phyloP scores from a whole-genome alignment of 2,888 invertebrate genomes.

The Homarus gammarus region DNA sequence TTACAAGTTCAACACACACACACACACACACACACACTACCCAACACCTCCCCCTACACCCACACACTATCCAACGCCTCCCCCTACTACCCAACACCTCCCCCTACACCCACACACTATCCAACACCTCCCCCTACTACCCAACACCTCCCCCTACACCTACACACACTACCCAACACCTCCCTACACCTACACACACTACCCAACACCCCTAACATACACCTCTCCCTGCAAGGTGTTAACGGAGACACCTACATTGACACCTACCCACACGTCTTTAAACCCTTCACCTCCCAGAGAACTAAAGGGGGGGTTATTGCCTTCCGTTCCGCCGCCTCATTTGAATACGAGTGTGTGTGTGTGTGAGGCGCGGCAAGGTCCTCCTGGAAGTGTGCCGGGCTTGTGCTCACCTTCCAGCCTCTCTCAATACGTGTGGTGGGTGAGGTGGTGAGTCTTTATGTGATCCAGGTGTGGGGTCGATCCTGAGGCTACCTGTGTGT shows the following conservation, averaged over 20 bases:
- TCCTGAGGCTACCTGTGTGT: too few relatives aligned
- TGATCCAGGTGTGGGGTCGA: too few relatives aligned
- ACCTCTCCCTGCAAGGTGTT: background rate
- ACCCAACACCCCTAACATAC: background rate
- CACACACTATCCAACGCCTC: too few relatives aligned
- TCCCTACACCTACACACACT: too few relatives aligned
- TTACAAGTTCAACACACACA: too few relatives aligned
- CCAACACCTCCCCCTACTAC: too few relatives aligned
- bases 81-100: too few relatives aligned
- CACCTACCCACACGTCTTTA: background rate
- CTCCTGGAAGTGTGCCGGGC: conserved; percentile 11
- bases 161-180: too few relatives aligned
- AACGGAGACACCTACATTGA: background rate
- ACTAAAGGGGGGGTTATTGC: background rate
- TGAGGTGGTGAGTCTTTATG: background rate
- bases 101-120: too few relatives aligned
- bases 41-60: too few relatives aligned
- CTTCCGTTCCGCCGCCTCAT: conserved; percentile 11
- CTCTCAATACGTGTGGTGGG: background rate
- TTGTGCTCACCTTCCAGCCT: background rate
- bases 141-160: too few relatives aligned
- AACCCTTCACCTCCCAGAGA: background rate
- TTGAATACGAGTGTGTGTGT: conserved; percentile 21
- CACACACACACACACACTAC: too few relatives aligned
- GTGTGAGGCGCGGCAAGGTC: background rate